Evolutionary conservation across 2,113 vertebrate species (phyloP).

Genomic region (Raja brachyura): DNA sequence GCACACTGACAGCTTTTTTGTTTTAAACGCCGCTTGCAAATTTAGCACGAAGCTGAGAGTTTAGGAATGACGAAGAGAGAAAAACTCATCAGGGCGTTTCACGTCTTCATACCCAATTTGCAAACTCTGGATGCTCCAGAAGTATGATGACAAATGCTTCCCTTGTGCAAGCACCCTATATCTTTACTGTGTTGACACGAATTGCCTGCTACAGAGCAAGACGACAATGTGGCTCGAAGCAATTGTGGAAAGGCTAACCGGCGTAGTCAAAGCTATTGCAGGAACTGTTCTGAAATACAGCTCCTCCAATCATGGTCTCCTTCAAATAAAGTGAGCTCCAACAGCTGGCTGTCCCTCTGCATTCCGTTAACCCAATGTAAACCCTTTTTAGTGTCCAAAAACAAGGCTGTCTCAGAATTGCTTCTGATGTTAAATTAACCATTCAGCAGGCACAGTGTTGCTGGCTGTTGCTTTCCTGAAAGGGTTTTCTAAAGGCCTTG

Average conservation of each 20-base stretch:
- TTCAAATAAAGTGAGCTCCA: conserved; percentile 38
- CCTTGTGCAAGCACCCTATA: conserved; percentile 49
- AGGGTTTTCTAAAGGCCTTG: neutral
- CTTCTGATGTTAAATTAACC: conserved; percentile 38
- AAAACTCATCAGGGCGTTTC: neutral
- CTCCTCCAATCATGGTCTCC: conserved; percentile 29
- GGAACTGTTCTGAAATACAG: conserved; percentile 27
- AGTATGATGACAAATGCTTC: conserved; percentile 44
- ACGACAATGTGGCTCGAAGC: conserved; percentile 45
- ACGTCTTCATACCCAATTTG: conserved; percentile 4
- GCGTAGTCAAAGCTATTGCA: conserved; percentile 40
- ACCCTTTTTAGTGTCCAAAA: conserved; percentile 35
- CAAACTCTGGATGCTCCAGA: neutral
- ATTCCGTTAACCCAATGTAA: conserved; percentile 39
- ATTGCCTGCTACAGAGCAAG: conserved; percentile 48
- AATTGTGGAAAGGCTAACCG: conserved; percentile 7
- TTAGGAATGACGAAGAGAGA: neutral
- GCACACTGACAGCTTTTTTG: neutral
- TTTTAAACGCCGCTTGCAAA: neutral
- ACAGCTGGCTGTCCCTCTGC: conserved; percentile 45
- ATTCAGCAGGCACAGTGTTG: neutral
- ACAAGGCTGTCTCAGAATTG: conserved; percentile 34
- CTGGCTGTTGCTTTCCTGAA: neutral
- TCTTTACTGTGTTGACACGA: conserved; percentile 47
- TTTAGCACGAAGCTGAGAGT: neutral